Conservation (phyloP, 2,888 invertebrate genomes). For the Timema cristinae region DNA sequence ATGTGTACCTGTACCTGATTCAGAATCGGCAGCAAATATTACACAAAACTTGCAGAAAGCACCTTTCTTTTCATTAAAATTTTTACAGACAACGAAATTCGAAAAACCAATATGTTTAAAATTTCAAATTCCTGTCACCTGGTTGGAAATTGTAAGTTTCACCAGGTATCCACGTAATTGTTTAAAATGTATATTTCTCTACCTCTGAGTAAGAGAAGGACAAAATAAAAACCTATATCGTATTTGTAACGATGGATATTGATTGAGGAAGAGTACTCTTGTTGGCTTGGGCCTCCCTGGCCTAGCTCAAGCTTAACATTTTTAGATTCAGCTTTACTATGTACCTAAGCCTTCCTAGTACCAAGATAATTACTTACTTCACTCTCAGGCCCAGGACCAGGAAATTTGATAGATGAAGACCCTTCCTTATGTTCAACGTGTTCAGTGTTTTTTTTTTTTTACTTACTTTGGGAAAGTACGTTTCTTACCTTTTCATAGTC, state of each 20-base stretch:
- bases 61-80: neutral
- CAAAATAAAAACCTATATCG: neutral
- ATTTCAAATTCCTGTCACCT: slow-evolving; percentile 9
- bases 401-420: neutral
- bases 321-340: neutral
- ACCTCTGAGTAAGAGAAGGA: neutral
- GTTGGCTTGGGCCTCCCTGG: slow-evolving; percentile 5
- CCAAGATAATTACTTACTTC: slow-evolving; percentile 5
- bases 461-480: neutral
- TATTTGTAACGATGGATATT: neutral
- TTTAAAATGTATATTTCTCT: neutral
- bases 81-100: neutral
- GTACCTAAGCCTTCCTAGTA: neutral
- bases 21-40: neutral
- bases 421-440: slow-evolving; percentile 1
- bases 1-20: neutral
- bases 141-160: slow-evolving; percentile 3
- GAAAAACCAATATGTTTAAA: neutral
- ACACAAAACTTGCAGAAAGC: slow-evolving; percentile 6
- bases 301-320: neutral
- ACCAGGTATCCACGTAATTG: slow-evolving; percentile 2
- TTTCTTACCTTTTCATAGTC: slow-evolving; percentile 10
- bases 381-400: slow-evolving; percentile 4
- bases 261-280: neutral
- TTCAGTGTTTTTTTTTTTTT: neutral